These are phyloP conservation scores for Mythimna lalbum DNA, from an alignment of 2,888 invertebrate genomes.

Conservation along the genomic window DNA sequence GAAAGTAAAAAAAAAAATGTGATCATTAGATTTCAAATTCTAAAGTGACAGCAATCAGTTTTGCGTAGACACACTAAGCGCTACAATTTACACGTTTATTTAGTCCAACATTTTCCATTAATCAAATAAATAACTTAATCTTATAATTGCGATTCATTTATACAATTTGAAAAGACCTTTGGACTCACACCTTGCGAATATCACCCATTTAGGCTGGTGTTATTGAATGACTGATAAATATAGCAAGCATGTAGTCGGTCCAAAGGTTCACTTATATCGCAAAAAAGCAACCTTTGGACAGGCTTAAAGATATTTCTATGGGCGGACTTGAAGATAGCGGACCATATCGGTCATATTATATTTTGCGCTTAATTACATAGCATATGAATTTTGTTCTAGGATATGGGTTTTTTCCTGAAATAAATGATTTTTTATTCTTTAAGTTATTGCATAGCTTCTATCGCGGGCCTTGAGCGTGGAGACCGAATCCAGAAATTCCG, in stretches of 20 bases:
- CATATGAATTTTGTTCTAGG: no score
- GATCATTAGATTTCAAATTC: no score
- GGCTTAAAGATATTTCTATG: slow-evolving; percentile 8
- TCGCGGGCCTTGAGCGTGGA: no score
- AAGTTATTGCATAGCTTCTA: no score
- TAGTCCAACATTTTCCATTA: slow-evolving; percentile 19
- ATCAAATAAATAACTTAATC: slow-evolving; percentile 28
- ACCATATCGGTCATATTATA: background rate
- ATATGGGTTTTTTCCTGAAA: no score
- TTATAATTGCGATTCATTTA: slow-evolving; percentile 17
- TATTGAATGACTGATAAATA: background rate
- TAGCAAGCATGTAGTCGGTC: slow-evolving; percentile 10
- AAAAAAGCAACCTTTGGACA: slow-evolving; percentile 29
- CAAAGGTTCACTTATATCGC: slow-evolving; percentile 29
- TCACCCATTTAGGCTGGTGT: background rate
- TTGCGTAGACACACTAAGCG: background rate
- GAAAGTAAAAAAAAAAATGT: no score
- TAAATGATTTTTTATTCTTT: no score
- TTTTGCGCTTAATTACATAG: background rate
- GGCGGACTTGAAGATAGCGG: slow-evolving; percentile 13
- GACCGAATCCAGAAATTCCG: no score
- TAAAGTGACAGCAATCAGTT: no score
- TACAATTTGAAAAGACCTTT: slow-evolving; percentile 19
- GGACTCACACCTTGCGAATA: slow-evolving; percentile 17
- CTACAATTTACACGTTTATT: background rate